Evolutionary conservation across 2,113 vertebrate genomes (phyloP).

Genomic region (Otus sunia): DNA sequence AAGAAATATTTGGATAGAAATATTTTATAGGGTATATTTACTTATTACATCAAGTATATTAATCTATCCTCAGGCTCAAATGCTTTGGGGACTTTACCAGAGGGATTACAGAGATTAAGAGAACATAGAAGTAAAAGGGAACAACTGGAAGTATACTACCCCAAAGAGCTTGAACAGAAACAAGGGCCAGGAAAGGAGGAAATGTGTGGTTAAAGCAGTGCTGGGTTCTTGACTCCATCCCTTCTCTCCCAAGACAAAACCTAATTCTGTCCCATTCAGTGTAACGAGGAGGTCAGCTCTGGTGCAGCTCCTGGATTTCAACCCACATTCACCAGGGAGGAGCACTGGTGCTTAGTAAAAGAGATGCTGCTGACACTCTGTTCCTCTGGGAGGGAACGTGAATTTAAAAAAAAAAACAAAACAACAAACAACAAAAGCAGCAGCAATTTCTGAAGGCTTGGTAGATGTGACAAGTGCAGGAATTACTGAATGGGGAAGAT

Average conservation of each 20-base stretch:
- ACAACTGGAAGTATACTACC: background rate
- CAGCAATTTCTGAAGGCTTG: background rate
- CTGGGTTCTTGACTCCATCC: background rate
- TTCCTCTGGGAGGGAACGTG: accelerated
- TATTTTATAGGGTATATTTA: background rate
- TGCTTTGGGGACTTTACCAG: background rate
- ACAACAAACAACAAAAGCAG: background rate
- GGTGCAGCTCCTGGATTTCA: background rate
- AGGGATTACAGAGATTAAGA: background rate
- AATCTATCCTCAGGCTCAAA: background rate
- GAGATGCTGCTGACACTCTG: too few species aligned
- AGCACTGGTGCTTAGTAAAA: background rate
- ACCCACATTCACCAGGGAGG: background rate
- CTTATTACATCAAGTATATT: background rate
- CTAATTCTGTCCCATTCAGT: background rate
- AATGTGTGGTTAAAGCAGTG: background rate
- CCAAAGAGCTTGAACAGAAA: background rate
- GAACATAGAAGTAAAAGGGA: background rate
- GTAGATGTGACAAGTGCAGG: background rate
- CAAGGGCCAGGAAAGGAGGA: background rate
- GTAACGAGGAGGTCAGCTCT: background rate
- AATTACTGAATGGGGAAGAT: background rate
- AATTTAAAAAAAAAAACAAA: background rate
- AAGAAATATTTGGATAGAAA: background rate
- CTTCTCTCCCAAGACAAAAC: background rate